A percentile compares a stretch with the other conserved stretches of the same genome.
phyloP scores from a whole-genome alignment of 2,888 invertebrate species.

The Epicampocera succincta region DNA sequence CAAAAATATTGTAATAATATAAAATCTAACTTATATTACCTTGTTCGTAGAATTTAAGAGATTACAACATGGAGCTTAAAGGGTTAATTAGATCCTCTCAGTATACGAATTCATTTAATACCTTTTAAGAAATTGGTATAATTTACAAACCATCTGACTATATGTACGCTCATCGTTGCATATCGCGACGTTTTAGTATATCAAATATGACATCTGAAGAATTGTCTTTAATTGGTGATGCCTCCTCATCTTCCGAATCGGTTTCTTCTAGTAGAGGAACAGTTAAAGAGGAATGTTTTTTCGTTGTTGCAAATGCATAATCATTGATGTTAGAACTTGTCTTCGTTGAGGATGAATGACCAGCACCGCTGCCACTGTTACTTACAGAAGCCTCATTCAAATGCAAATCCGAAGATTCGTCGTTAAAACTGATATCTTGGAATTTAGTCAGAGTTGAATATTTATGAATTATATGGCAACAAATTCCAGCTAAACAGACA shows the following conservation, averaged over 20 bases:
- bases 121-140: too few relatives aligned
- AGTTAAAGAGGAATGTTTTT: slow-evolving; percentile 76
- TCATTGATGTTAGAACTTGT: slow-evolving; percentile 47
- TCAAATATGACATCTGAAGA: slow-evolving; percentile 83
- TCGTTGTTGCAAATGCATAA: slow-evolving; percentile 64
- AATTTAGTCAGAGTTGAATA: slow-evolving; percentile 77
- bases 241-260: slow-evolving; percentile 78
- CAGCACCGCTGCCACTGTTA: background rate
- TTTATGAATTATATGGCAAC: slow-evolving; percentile 91
- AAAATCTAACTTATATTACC: too few relatives aligned
- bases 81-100: background rate
- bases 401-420: slow-evolving; percentile 70
- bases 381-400: slow-evolving; percentile 63
- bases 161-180: slow-evolving; percentile 75
- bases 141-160: slow-evolving; percentile 14
- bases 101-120: background rate
- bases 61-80: too few relatives aligned
- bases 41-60: too few relatives aligned
- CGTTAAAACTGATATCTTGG: slow-evolving; percentile 73
- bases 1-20: too few relatives aligned
- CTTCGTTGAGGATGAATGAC: slow-evolving; percentile 6
- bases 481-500: slow-evolving; percentile 94
- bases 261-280: slow-evolving; percentile 80
- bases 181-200: slow-evolving; percentile 83
- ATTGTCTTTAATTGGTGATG: slow-evolving; percentile 82